Base-by-base conservation (phyloP, 37 sponge, comb jelly and placozoan genomes). In the Geodia barretti region DNA sequence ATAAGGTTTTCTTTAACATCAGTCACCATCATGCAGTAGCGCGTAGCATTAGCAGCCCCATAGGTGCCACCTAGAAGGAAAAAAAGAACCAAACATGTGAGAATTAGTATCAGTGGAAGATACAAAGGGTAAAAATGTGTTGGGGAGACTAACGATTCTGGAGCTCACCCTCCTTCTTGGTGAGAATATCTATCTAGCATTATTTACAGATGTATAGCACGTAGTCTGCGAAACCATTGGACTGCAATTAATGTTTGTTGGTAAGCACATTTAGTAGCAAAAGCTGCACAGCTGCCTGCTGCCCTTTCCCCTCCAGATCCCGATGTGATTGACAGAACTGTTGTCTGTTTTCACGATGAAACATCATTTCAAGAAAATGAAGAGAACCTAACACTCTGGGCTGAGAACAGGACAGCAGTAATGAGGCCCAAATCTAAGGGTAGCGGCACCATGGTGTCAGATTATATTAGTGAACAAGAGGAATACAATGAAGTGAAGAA, bases 361-460 rank as follows among this genome's bases (percentile, higher is more conserved):
- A 34, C 88, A 0, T 76, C 83, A 2, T 87, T 87, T 39, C 81
- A 87, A 32, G 38, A 58, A 2, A 87, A 87, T 70, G 77, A 87
- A 1, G 88, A 87, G 24, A 76, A 81, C 24, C 31, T 67, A 28
- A 73, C 74, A 3, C 58, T 79, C 17, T 86, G 86, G 80, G 86
- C 66, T 43, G 79, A 73, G 39, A 65, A 72, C 25, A 80, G 75
- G 2, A 73, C 68, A 4, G 21, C 11, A 1, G 68, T 86, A 0
- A 73, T 86, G 74, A 41, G 62, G 28, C 79, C 73, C 0, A 86
- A 86, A 38, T 60, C 61, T 11, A 79, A 79, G 31, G 86, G 80
- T 3, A 28, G 34, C 36, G 86, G 79, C 7, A 79, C 79, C 17
- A 87, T 87, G 87, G 76, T 85, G 20, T 78, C 78, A 19, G 78